These are phyloP conservation scores for Oenanthe oenanthe DNA, from an alignment of 2,113 vertebrate species.

Conservation along the genomic window DNA sequence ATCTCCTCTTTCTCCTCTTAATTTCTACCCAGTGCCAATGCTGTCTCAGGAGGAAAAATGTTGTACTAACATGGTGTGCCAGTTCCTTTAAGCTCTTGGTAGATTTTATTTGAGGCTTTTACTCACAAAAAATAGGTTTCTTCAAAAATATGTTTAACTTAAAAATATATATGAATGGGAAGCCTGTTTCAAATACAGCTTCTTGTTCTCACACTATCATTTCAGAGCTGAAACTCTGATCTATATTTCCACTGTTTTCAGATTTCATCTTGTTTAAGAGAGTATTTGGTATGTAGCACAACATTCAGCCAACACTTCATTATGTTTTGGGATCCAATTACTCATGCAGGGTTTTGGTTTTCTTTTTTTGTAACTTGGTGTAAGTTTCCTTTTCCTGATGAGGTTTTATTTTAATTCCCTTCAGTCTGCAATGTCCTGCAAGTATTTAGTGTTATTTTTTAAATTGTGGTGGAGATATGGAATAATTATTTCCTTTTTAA, in stretches of 20 bases:
- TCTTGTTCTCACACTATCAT: not conserved
- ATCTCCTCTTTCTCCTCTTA: not conserved
- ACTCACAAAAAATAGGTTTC: not conserved
- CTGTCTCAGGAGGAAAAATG: not conserved
- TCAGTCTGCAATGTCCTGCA: constrained; percentile 24
- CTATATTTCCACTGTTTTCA: constrained; percentile 43
- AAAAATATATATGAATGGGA: constrained; percentile 31
- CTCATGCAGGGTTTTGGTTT: not conserved
- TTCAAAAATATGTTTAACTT: not conserved
- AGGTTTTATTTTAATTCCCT: constrained; percentile 61
- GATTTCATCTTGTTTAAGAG: constrained; percentile 42
- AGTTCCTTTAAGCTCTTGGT: not conserved
- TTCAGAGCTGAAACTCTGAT: constrained; percentile 33
- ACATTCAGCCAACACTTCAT: constrained; percentile 31
- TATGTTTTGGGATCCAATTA: constrained; percentile 62
- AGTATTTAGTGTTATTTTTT: constrained; percentile 39
- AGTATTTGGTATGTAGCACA: not conserved
- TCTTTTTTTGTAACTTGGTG: constrained; percentile 19
- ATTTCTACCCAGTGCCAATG: not conserved
- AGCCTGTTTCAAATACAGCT: constrained; percentile 1
- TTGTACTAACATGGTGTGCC: not conserved
- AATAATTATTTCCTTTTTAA: constrained; percentile 43
- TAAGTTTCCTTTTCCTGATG: constrained; percentile 44
- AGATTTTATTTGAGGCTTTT: not conserved
- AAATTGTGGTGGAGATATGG: not conserved